phyloP scores from a whole-genome alignment of 1,140 invertebrate species.

The Goniozus legneri region DNA sequence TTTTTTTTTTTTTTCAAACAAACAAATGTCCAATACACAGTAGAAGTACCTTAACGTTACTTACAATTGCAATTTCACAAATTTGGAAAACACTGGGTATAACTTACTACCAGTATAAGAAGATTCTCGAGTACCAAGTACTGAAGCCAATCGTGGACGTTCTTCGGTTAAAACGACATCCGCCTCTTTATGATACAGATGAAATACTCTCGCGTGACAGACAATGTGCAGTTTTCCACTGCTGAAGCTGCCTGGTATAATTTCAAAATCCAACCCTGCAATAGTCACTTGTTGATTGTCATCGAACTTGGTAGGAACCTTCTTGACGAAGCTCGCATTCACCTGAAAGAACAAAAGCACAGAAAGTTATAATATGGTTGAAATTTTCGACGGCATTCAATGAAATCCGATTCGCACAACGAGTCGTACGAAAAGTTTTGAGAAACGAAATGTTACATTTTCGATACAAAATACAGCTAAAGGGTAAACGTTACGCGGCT shows the following conservation, averaged over 20 bases:
- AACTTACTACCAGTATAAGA: slow-evolving; percentile 38
- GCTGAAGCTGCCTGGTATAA: slow-evolving; percentile 59
- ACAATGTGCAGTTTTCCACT: slow-evolving; percentile 60
- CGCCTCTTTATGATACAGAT: slow-evolving; percentile 57
- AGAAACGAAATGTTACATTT: too few species aligned
- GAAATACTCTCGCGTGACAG: slow-evolving; percentile 62
- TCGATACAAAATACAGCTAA: too few species aligned
- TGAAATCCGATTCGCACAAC: too few species aligned
- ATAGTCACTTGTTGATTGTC: slow-evolving; percentile 37
- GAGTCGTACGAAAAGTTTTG: too few species aligned
- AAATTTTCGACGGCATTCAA: too few species aligned
- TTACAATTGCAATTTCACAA: not conserved
- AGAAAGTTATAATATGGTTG: too few species aligned
- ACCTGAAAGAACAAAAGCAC: slow-evolving; percentile 37
- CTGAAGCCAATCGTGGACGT: slow-evolving; percentile 63
- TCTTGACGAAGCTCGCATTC: slow-evolving; percentile 43
- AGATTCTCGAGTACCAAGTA: slow-evolving; percentile 63
- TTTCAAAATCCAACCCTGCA: slow-evolving; percentile 55
- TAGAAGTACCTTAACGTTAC: not conserved
- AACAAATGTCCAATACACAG: not conserved
- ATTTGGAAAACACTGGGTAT: too few species aligned
- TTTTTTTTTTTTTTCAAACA: not conserved
- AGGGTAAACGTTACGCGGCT: too few species aligned
- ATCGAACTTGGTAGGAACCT: slow-evolving; percentile 46
- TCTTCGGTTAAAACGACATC: slow-evolving; percentile 62